phyloP scores from a whole-genome alignment of 2,797 vertebrate species.

The Acanthiza pusilla region DNA sequence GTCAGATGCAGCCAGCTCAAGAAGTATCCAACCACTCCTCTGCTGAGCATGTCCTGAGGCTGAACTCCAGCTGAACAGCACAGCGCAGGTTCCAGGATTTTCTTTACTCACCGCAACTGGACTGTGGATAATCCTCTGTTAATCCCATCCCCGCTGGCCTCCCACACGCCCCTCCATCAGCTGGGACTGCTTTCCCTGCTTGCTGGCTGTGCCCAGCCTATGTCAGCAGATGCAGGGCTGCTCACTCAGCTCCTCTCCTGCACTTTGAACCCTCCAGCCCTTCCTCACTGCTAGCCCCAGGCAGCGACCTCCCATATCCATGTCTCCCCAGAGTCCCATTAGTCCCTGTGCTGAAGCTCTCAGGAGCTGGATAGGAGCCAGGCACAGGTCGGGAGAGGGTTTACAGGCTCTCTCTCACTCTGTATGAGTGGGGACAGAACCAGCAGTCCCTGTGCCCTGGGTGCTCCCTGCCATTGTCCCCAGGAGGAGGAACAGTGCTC shows the following conservation, averaged over 20 bases:
- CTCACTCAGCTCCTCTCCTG: slow-evolving; percentile 13
- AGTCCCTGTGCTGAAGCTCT: neutral
- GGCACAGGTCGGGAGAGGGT: neutral
- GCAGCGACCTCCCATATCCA: neutral
- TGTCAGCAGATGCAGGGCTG: slow-evolving; percentile 1
- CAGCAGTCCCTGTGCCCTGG: neutral
- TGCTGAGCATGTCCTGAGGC: neutral
- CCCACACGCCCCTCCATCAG: neutral
- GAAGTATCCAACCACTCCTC: neutral
- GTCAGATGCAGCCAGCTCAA: rapidly evolving
- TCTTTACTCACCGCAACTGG: neutral
- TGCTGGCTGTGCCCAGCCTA: neutral
- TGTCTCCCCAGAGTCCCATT: neutral
- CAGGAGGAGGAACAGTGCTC: neutral
- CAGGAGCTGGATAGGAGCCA: neutral
- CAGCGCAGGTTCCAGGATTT: slow-evolving; percentile 27
- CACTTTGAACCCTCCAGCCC: slow-evolving; percentile 16
- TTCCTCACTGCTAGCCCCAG: neutral
- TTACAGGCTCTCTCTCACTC: rapidly evolving
- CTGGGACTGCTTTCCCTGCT: neutral
- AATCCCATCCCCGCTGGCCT: neutral
- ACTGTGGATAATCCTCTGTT: slow-evolving; percentile 44
- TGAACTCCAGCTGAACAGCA: slow-evolving; percentile 34
- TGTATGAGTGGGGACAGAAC: neutral
- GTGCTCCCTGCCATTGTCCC: neutral